A percentile compares a stretch with the other conserved stretches of the same genome.
These are phyloP conservation scores for Lepidurus couesii DNA, from an alignment of 1,140 invertebrate species.

Conservation along the genomic window DNA sequence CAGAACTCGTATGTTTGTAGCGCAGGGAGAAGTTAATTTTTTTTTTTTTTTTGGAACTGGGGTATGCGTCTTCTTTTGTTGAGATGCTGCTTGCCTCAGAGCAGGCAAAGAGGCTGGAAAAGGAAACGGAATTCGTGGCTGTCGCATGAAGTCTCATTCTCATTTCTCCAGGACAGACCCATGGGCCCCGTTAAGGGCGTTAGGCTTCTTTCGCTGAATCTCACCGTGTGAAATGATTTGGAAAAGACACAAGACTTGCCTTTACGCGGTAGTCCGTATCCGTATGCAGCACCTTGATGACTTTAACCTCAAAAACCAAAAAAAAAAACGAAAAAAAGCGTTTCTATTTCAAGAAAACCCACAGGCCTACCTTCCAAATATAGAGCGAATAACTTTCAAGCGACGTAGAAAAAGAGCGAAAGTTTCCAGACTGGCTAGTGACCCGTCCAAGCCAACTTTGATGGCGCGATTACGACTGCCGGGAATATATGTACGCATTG, in stretches of 20 bases:
- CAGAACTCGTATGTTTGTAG: conserved; percentile 12
- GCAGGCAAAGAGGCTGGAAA: background rate
- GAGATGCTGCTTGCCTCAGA: background rate
- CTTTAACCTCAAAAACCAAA: background rate
- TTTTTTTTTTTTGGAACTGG: background rate
- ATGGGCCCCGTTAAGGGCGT: conserved; percentile 9
- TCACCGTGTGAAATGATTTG: conserved; percentile 13
- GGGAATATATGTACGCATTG: background rate
- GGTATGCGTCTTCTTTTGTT: background rate
- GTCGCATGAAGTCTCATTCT: conserved; percentile 21
- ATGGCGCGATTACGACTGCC: background rate
- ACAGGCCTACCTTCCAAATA: too few relatives aligned
- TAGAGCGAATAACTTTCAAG: background rate
- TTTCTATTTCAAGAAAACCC: too few relatives aligned
- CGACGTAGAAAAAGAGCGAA: background rate
- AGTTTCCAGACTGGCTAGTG: background rate
- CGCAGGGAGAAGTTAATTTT: background rate
- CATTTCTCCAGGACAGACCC: conserved; percentile 18
- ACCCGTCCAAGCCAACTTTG: background rate
- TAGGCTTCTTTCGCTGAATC: conserved; percentile 5
- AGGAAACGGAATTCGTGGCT: conserved; percentile 13
- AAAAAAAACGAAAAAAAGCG: background rate
- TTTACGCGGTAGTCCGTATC: conserved; percentile 4
- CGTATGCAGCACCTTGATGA: conserved; percentile 17
- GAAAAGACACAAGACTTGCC: conserved; percentile 18